Conservation (phyloP, 2,113 vertebrate genomes). For the Chunga burmeisteri region DNA sequence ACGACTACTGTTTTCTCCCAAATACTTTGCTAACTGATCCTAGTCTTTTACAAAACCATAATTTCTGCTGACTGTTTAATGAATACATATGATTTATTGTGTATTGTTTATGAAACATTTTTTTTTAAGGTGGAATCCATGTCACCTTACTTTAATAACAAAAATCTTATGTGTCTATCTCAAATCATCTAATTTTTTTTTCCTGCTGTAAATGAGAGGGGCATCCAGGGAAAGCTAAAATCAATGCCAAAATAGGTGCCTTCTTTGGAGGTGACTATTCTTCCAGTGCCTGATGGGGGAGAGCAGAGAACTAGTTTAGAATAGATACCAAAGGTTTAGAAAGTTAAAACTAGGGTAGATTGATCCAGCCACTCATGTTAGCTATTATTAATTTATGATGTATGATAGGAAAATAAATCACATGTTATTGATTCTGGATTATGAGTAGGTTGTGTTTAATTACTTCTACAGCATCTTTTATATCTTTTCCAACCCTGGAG, state of each 20-base stretch:
- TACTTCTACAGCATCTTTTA: background rate
- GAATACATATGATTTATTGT: background rate
- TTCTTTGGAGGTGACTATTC: background rate
- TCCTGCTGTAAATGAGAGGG: background rate
- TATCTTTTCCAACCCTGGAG: background rate
- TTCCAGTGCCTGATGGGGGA: background rate
- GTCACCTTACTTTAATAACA: background rate
- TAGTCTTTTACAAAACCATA: background rate
- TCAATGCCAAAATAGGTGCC: background rate
- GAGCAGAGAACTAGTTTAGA: background rate
- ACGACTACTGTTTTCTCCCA: background rate
- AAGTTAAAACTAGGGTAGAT: background rate
- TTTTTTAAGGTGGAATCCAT: background rate
- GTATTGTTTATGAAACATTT: background rate
- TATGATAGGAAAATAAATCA: conserved; percentile 33
- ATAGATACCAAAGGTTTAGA: background rate
- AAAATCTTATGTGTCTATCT: background rate
- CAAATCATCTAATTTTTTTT: background rate
- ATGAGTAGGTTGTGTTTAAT: conserved; percentile 24
- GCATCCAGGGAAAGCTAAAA: background rate
- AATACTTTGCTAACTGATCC: background rate
- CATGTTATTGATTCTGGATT: conserved; percentile 16
- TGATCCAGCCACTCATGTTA: background rate
- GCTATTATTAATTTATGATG: conserved; percentile 19
- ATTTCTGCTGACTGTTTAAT: background rate